Evolutionary conservation across 2,113 vertebrate genomes (phyloP), one percentile per base, ranked within the genome.

Genomic region (Edolisoma coerulescens): DNA sequence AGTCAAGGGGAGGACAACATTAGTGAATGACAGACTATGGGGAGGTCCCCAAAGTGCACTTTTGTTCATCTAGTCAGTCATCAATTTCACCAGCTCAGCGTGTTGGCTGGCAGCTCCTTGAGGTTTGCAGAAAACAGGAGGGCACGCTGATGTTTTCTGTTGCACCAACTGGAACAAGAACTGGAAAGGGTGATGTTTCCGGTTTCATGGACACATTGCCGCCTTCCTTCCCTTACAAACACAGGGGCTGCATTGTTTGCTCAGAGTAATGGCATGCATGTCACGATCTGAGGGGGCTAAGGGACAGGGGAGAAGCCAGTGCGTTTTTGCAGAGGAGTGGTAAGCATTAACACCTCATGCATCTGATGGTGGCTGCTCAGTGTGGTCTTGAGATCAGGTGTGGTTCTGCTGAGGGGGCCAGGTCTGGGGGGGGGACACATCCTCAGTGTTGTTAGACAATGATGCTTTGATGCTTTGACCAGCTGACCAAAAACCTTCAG

Each of bases 31-130:
- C 93, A 96, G 92, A 82, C 88, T 60, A 94, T 4, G 49, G 93
- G 88, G 95, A 97, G 79, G 69, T 96, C 96, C 90, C 92, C 90
- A 88, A 96, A 96, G 96, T 94, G 95, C 85, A 92, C 90, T 86
- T 84, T n/a, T 90, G 88, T 78, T 96, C 90, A 30, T 88, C 71
- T 56, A 96, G 90, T 75, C 88, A 90, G 76, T 79, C 90, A 92
- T 96, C 96, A 95, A 87, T 95, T 96, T 94, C 95, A 86, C 60
- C 76, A 89, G 90, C 90, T 90, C 95, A 93, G 87, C 68, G 0
- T 82, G 90, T 14, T 95, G 64, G 79, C 92, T 96, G 92, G 88
- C 93, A 92, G 88, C 73, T 97, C 85, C 83, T 95, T 56, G 80
- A 95, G 79, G 49, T 90, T 89, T 94, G 54, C 15, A 16, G 54